Conservation (phyloP, 1,140 invertebrate genomes). For the Acromyrmex charruanus region DNA sequence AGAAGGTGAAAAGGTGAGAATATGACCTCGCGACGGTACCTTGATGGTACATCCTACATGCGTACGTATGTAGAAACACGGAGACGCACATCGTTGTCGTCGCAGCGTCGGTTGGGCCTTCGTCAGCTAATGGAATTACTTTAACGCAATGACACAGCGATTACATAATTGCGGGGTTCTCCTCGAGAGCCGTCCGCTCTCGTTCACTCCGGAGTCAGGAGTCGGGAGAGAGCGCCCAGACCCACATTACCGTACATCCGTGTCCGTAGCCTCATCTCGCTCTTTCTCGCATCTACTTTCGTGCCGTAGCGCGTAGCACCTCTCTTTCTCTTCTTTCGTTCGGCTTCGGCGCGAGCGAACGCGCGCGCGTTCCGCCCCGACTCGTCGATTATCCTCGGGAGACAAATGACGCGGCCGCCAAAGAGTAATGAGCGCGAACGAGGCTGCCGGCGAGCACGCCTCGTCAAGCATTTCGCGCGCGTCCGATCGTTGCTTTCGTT, state of each 20-base stretch:
- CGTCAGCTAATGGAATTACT: constrained; percentile 86
- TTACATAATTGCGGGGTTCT: constrained; percentile 84
- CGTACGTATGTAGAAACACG: constrained; percentile 3
- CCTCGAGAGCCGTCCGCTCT: constrained; percentile 60
- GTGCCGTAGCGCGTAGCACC: neutral
- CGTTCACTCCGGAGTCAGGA: constrained; percentile 62
- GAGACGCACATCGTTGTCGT: constrained; percentile 22
- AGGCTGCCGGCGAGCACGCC: constrained; percentile 61
- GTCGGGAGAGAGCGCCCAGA: constrained; percentile 49
- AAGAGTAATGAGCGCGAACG: constrained; percentile 77
- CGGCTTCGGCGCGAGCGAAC: constrained; percentile 28
- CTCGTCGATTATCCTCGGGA: constrained; percentile 74
- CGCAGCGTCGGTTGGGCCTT: constrained; percentile 66
- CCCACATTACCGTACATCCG: constrained; percentile 69
- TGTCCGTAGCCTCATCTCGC: constrained; percentile 48
- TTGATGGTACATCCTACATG: constrained; percentile 5
- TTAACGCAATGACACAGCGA: constrained; percentile 86
- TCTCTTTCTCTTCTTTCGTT: constrained; percentile 24
- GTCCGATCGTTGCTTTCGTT: constrained; percentile 53
- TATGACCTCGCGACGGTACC: constrained; percentile 58
- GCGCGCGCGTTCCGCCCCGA: constrained; percentile 32
- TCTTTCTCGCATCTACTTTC: constrained; percentile 34
- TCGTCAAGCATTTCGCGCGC: constrained; percentile 66
- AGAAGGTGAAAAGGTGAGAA: constrained; percentile 73
- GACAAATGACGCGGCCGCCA: constrained; percentile 77